Evolutionary conservation across 2,888 invertebrate species (phyloP).

Genomic region (Apomyelois bistriatella): DNA sequence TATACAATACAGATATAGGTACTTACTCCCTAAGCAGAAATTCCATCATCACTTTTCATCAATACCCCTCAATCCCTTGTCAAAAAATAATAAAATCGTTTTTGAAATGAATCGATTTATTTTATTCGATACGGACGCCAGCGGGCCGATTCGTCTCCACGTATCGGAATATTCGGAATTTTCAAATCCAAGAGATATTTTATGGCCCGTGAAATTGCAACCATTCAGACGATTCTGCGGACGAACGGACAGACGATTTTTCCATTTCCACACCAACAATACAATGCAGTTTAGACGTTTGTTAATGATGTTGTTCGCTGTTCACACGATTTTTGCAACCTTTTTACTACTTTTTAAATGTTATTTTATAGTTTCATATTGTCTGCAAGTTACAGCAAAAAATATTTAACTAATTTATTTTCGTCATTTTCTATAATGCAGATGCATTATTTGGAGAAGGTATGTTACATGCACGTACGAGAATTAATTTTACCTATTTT

Average conservation of each 20-base stretch:
- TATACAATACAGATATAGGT: background rate
- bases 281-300: conserved; percentile 56
- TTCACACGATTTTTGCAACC: conserved; percentile 44
- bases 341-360: conserved; percentile 24
- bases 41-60: conserved; percentile 21
- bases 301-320: conserved; percentile 57
- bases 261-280: conserved; percentile 71
- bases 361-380: conserved; percentile 13
- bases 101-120: conserved; percentile 75
- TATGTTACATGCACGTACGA: no score
- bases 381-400: no score
- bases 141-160: conserved; percentile 53
- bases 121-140: conserved; percentile 73
- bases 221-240: conserved; percentile 53
- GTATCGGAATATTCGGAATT: conserved; percentile 55
- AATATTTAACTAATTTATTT: no score
- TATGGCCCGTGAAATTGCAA: conserved; percentile 76
- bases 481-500: no score
- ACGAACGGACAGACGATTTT: conserved; percentile 57
- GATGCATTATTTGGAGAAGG: no score
- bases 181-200: conserved; percentile 47
- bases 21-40: conserved; percentile 17
- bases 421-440: no score
- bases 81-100: conserved; percentile 67
- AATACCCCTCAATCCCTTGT: conserved; percentile 54